Conservation (phyloP, 2,113 vertebrate genomes). For the Forbesichthys agassizii region DNA sequence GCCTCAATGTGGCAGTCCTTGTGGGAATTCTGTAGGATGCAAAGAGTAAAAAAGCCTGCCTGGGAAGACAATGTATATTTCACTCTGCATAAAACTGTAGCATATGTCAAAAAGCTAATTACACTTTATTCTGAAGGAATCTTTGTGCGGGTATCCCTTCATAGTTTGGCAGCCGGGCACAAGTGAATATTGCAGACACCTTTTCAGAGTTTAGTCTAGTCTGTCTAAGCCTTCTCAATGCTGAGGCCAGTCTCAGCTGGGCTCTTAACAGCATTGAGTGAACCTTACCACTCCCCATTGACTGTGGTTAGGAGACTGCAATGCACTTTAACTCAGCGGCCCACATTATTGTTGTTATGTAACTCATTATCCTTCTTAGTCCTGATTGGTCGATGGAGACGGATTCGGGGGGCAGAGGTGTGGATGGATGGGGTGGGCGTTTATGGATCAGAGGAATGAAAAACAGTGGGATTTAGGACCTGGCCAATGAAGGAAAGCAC, state of each 20-base stretch:
- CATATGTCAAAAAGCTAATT: constrained; percentile 50
- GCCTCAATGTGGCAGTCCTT: constrained; percentile 26
- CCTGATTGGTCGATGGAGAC: no score
- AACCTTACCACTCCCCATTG: constrained; percentile 27
- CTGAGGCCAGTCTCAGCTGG: neutral
- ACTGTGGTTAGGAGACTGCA: constrained; percentile 31
- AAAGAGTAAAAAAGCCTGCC: no score
- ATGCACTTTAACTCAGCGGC: constrained; percentile 14
- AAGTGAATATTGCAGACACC: neutral
- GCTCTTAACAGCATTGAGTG: constrained; percentile 15
- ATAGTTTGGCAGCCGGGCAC: neutral
- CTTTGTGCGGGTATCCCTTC: neutral
- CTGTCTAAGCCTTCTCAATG: neutral
- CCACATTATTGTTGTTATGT: no score
- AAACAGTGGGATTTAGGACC: no score
- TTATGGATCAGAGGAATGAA: no score
- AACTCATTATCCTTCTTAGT: no score
- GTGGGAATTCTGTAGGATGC: constrained; percentile 22
- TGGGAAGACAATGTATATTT: constrained; percentile 30
- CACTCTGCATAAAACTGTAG: constrained; percentile 58
- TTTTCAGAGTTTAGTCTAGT: neutral
- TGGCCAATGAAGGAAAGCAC: no score
- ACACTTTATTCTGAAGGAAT: constrained; percentile 3
- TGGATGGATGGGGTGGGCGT: no score
- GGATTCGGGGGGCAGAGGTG: no score